Evolutionary conservation across 2,113 vertebrate species (phyloP), one percentile per base, ranked within the genome.

Genomic region (Laticauda colubrina): DNA sequence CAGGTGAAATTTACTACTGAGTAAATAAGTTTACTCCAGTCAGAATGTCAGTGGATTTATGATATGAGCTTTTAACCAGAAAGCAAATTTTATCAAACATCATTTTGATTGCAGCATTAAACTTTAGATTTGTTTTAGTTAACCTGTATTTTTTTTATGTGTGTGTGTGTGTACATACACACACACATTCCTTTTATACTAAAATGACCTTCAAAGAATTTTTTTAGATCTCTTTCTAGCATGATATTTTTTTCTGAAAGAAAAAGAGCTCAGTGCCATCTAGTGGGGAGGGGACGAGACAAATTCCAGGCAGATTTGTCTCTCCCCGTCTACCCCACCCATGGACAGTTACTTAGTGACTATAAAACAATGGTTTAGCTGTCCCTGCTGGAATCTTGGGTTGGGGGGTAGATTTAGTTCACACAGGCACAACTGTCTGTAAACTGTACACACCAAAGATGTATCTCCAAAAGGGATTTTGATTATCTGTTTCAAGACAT

Each of bases 261-360:
- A 92, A 95, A 95, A 93, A 93, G 93, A 96, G 96, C 97, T 98
- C 97, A 98, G 97, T 98, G 98, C 98, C 98, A 98, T 96, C 98
- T 98, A 98, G 97, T 98, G 97, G 97, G 97, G 97, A 98, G 97
- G 98, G 91, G 97, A 97, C 95, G 20, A 0, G 91, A 95, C 88
- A 86, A 87, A 88, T 85, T 24, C 90, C 69, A 55, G 0, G 75
- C 3, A 15, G 53, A 21, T 21, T 94, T 88, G 81, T 45, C 81
- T 0, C n/a, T 93, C 9, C 93, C 9, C 51, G 21, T 91, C 10
- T 43, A 21, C 61, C 2, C 75, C 75, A 4, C 20, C 54, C 53
- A 81, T 54, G 92, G 21, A 8, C 64, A 53, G 53, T 45, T 3
- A 53, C 0, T 51, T 29, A 43, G 43, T 12, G 20, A 95, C 20